These are phyloP conservation scores for Arbacia lixula DNA, from an alignment of 53 echinoderm and acorn worm genomes.

Conservation along the genomic window DNA sequence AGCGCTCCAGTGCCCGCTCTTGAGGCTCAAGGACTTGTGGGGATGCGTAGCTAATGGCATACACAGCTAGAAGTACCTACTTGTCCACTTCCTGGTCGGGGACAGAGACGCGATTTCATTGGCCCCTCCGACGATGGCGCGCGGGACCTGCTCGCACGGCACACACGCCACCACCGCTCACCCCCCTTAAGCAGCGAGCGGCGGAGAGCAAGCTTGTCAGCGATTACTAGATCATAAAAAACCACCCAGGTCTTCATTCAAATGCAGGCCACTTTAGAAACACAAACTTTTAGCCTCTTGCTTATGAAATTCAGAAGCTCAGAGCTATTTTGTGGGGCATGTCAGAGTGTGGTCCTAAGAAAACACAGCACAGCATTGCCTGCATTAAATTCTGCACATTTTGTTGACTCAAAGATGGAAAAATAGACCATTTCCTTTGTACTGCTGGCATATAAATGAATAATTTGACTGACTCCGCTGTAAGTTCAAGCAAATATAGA, in stretches of 20 bases:
- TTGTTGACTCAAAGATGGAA: conserved; percentile 32
- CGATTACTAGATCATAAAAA: conserved; percentile 35
- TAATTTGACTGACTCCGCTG: too few species aligned
- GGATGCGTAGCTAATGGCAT: conserved; percentile 70
- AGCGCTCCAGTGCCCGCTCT: conserved; percentile 85
- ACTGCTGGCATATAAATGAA: too few species aligned
- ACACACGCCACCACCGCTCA: conserved; percentile 15
- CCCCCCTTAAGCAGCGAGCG: conserved; percentile 26
- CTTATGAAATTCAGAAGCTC: conserved; percentile 25
- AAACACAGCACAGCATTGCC: conserved; percentile 16
- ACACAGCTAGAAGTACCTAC: conserved; percentile 59
- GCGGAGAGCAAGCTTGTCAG: background rate
- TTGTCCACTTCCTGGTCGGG: conserved; percentile 77
- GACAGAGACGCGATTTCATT: conserved; percentile 56
- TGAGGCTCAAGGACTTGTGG: conserved; percentile 72
- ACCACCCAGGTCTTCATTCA: conserved; percentile 29
- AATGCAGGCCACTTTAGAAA: conserved; percentile 15
- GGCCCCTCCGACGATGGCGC: conserved; percentile 43
- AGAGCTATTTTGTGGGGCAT: conserved; percentile 12
- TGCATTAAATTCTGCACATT: background rate
- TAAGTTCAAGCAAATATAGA: too few species aligned
- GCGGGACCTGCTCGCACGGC: conserved; percentile 36
- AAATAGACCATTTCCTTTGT: too few species aligned
- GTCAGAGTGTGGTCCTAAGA: conserved; percentile 4
- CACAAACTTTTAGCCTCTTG: conserved; percentile 11